Percentiles rank a stretch among this genome's conserved stretches.
Evolutionary conservation across 2,888 invertebrate genomes (phyloP).

Genomic region (Agonopterix subpropinquella): DNA sequence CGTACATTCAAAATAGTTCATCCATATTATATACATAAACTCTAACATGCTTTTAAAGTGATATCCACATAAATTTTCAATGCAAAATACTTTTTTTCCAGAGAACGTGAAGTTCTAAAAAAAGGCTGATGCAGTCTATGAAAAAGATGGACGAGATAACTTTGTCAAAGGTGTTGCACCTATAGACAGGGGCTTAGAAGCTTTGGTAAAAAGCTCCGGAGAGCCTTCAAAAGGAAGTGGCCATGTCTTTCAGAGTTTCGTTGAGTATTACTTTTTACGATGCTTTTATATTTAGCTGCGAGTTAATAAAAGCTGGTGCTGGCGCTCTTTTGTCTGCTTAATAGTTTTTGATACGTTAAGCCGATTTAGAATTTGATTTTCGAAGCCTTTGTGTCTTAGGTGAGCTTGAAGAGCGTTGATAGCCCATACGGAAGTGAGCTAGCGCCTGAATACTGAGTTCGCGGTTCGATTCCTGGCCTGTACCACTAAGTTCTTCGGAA

Average conservation of each 20-base stretch:
- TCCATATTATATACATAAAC: too few relatives aligned
- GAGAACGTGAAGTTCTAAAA: conserved; percentile 2
- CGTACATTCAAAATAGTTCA: too few relatives aligned
- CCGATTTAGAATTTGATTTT: background rate
- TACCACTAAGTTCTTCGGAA: too few relatives aligned
- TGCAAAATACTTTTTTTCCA: background rate
- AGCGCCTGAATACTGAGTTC: too few relatives aligned
- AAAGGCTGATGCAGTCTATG: background rate
- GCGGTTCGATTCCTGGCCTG: too few relatives aligned
- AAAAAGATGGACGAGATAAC: conserved; percentile 29
- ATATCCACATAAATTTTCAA: too few relatives aligned
- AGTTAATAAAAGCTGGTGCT: background rate
- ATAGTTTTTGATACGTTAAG: background rate
- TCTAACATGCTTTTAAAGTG: too few relatives aligned
- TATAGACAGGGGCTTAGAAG: conserved; percentile 32
- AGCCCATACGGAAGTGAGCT: too few relatives aligned
- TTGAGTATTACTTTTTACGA: conserved; percentile 19
- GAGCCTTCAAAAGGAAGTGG: conserved; percentile 32
- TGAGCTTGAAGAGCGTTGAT: too few relatives aligned
- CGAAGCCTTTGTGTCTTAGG: too few relatives aligned
- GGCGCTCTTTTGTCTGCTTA: background rate
- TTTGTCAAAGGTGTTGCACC: conserved; percentile 41
- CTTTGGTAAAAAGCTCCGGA: conserved; percentile 22
- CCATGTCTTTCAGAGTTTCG: conserved; percentile 26
- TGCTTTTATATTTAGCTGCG: background rate